Base-by-base conservation (phyloP, 2,113 vertebrate genomes). In the Cisticola juncidis region DNA sequence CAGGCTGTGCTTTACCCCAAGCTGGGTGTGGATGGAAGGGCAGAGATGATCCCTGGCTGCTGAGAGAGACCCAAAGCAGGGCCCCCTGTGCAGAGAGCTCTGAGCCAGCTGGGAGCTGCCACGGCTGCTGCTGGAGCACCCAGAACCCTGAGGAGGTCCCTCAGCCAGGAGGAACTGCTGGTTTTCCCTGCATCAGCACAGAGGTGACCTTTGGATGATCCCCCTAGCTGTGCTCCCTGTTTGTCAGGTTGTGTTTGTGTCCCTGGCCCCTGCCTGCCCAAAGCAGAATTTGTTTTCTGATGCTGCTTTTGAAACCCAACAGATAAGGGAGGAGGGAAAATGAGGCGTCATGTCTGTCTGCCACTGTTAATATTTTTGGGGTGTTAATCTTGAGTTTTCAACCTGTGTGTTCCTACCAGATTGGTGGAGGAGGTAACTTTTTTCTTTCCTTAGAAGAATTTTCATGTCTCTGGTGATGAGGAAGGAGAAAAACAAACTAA, bases 341-440 rank as follows among this genome's bases (percentile, higher is more conserved):
- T 5, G 11, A 90, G 79, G 47, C 1, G 0, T 42, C 9, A 12
- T 51, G 88, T 86, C 91, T 96, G 95, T 29, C 44, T 66, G 86
- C 64, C 26, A 8, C 92, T 90, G 92, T 95, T 96, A 92, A 82
- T 90, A 28, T 70, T 83, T 72, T 29, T 40, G 76, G 82, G 54
- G 60, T 83, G 86, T 87, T 95, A 90, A 92, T 96, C 92, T 90
- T 73, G 16, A 40, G 7, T 86, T 90, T 77, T 71, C 56, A 84
- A 83, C 74, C 66, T 70, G 57, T 62, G 31, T 95, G 91, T 79
- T 93, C 71, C 29, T 51, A 57, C 82, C 61, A 77, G 90, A 77
- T 96, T 88, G 82, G 8, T 88, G 86, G 60, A 84, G 45, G 81
- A 69, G 48, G 51, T 51, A 53, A 77, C 66, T 58, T 93, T 12